Percentiles rank a stretch among this genome's conserved stretches.
Conservation (phyloP, 2,888 invertebrate species). For the Physocephala rufipes region DNA sequence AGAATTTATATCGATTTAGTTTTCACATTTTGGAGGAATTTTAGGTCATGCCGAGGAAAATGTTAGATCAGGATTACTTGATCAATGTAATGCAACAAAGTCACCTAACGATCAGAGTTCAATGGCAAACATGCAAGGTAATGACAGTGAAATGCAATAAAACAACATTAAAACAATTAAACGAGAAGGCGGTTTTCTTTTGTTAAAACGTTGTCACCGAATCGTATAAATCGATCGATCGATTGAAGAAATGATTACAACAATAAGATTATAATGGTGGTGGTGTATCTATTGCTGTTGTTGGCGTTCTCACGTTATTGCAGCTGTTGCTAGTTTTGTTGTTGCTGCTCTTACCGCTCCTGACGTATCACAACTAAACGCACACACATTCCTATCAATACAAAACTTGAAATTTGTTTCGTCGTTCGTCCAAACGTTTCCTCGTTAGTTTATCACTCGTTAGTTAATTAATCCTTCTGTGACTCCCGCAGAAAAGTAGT, state of each 20-base stretch:
- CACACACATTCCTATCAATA: background rate
- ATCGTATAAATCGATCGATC: conserved; percentile 1
- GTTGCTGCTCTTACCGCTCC: background rate
- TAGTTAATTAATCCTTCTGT: too few relatives aligned
- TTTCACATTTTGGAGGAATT: too few relatives aligned
- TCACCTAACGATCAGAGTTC: too few relatives aligned
- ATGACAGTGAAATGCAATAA: too few relatives aligned
- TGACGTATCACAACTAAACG: conserved; percentile 9
- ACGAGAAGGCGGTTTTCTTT: conserved; percentile 1
- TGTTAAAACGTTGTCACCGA: conserved; percentile 5
- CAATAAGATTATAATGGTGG: background rate
- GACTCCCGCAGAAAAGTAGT: too few relatives aligned
- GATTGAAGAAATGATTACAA: background rate
- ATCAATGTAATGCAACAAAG: conserved; percentile 3
- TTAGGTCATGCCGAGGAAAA: too few relatives aligned
- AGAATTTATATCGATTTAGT: too few relatives aligned
- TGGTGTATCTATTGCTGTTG: background rate
- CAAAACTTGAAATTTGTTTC: background rate
- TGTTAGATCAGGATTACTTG: too few relatives aligned
- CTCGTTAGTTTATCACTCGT: background rate
- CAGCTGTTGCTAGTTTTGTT: too few relatives aligned
- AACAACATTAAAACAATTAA: too few relatives aligned
- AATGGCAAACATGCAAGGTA: conserved; percentile 13
- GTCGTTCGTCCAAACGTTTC: background rate
- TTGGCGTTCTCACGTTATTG: background rate